These are phyloP conservation scores for crab-eating macaque (Macaca fascicularis) DNA, from an alignment of 2,113 vertebrate species.

Conservation along the genomic window DNA sequence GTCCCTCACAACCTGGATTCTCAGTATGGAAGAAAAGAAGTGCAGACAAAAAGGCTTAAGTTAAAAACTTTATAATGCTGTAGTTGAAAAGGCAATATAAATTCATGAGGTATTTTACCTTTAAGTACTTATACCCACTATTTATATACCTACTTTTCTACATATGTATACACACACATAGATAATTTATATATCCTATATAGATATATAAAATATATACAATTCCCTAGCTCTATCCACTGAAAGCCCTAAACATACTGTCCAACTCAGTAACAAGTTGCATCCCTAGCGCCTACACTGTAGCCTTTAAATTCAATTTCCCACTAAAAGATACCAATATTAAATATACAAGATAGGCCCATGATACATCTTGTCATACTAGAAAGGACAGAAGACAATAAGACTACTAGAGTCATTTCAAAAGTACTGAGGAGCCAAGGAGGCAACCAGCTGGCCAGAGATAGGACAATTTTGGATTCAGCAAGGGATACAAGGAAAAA, in stretches of 20 bases:
- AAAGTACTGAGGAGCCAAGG: neutral
- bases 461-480: neutral
- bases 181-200: neutral
- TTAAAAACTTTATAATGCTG: neutral
- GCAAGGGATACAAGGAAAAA: neutral
- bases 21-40: neutral
- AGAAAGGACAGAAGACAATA: neutral
- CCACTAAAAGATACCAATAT: neutral
- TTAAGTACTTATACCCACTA: neutral
- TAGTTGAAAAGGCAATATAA: neutral
- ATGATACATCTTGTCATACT: neutral
- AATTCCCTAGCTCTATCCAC: neutral
- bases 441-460: constrained; percentile 2
- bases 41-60: neutral
- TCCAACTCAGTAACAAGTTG: neutral
- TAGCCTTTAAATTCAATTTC: neutral
- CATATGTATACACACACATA: neutral
- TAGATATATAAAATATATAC: neutral
- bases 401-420: neutral
- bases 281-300: neutral
- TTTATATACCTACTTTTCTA: neutral
- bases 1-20: neutral
- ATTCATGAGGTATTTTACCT: neutral
- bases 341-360: neutral
- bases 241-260: neutral